Evolutionary conservation across 2,797 vertebrate genomes (phyloP).

Genomic region (Sciurus carolinensis): DNA sequence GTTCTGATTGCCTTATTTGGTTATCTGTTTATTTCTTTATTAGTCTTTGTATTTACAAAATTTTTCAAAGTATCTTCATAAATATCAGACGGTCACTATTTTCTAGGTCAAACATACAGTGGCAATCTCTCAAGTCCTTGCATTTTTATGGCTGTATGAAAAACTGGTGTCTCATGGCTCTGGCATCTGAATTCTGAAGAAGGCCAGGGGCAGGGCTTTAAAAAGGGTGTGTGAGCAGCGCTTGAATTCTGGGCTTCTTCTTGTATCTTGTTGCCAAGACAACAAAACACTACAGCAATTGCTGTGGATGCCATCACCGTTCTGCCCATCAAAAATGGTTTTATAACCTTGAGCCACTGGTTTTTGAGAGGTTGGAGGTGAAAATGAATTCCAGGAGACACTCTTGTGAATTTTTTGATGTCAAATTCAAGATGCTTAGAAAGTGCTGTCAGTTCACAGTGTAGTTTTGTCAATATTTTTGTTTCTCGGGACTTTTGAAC

Average conservation of each 20-base stretch:
- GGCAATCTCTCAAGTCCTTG: not conserved
- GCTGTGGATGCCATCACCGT: not conserved
- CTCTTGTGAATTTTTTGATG: slow-evolving; percentile 30
- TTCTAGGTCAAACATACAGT: not conserved
- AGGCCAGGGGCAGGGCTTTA: not conserved
- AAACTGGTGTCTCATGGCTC: slow-evolving; percentile 34
- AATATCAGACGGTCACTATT: not conserved
- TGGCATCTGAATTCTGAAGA: slow-evolving; percentile 26
- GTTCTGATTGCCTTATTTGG: slow-evolving; percentile 32
- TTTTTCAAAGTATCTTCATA: slow-evolving; percentile 22
- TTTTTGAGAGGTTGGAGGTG: slow-evolving; percentile 19
- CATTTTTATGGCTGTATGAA: not conserved
- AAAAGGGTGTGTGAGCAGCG: not conserved
- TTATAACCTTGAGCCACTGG: slow-evolving; percentile 26
- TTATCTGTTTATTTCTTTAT: slow-evolving; percentile 20
- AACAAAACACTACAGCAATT: slow-evolving; percentile 29
- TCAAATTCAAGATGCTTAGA: slow-evolving; percentile 4
- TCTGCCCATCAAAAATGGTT: slow-evolving; percentile 24
- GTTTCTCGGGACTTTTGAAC: slow-evolving; percentile 25
- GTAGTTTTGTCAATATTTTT: slow-evolving; percentile 34
- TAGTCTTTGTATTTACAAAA: not conserved
- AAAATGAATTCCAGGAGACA: slow-evolving; percentile 61
- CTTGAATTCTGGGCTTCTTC: not conserved
- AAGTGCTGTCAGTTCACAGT: not conserved
- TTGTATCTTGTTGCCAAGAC: slow-evolving; percentile 54